Percentiles rank a stretch among this genome's conserved stretches.
These are phyloP conservation scores for Gobionotothen gibberifrons DNA, from an alignment of 2,797 vertebrate genomes.

Conservation along the genomic window DNA sequence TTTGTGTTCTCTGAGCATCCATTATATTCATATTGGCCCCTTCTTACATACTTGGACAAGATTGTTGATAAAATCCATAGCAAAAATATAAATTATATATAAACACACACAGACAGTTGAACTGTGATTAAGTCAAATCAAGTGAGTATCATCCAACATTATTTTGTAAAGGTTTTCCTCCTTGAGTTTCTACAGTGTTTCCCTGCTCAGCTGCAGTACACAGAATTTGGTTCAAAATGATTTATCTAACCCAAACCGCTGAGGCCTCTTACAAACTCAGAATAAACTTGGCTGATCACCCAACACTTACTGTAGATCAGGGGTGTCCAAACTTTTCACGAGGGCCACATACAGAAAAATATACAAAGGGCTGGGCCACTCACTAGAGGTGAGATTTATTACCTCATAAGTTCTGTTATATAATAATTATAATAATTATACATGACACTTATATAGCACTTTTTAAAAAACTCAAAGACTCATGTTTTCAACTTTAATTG, in stretches of 20 bases:
- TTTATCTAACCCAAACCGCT: not conserved
- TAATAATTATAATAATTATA: too few species aligned
- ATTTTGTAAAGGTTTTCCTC: not conserved
- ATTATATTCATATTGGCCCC: not conserved
- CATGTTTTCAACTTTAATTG: too few species aligned
- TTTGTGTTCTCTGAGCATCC: not conserved
- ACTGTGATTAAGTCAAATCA: not conserved
- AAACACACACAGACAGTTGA: not conserved
- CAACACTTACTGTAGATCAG: not conserved
- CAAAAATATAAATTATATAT: not conserved
- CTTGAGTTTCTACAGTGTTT: not conserved
- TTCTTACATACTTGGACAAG: not conserved
- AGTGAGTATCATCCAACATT: not conserved
- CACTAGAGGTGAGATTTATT: too few species aligned
- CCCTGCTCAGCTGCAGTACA: not conserved
- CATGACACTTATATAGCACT: too few species aligned
- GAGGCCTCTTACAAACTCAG: not conserved
- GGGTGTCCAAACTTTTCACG: too few species aligned
- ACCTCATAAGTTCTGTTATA: too few species aligned
- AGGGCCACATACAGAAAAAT: too few species aligned
- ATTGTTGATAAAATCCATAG: not conserved
- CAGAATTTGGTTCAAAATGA: not conserved
- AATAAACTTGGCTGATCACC: not conserved
- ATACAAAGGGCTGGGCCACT: too few species aligned
- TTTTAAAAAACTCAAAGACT: too few species aligned